Evolutionary conservation across 2,113 vertebrate genomes (phyloP), one percentile per base, ranked within the genome.

Genomic region (Ageneiosus marmoratus): DNA sequence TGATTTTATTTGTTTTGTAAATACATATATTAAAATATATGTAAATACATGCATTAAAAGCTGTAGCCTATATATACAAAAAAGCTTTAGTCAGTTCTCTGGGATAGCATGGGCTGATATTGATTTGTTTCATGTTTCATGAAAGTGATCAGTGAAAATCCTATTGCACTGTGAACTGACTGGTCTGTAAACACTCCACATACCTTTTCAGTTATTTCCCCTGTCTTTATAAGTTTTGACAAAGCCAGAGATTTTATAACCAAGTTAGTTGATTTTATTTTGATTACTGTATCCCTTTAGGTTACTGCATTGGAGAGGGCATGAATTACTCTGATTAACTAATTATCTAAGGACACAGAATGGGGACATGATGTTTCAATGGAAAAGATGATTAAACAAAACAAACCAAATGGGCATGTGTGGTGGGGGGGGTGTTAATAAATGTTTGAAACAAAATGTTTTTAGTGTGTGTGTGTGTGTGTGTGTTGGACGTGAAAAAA

Each of bases 1-100:
- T 93, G 90, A 90, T 91, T 92, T 91, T 94, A 93, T 93, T 94
- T 94, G 90, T 91, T 90, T 89, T 93, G 92, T 94, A 85, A 77
- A 88, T 87, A 75, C 48, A 44, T 69, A 88, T 92, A 92, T 92
- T 53, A 56, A 92, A 87, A 88, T 83, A 77, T 88, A 84, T 81
- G 85, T 62, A 51, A 50, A 74, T 75, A 53, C 70, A 74, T 74
- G 27, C 70, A 74, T 74, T 53, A 34, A 55, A 75, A 55, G 48
- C 18, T 55, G 48, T 75, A 53, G 29, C 18, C 55, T 79, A 41
- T 41, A 41, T 41, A 41, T n/a, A n/a, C n/a, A 41, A 41, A 41
- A 41, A 41, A 41, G 37, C 5, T 41, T 41, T 41, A 41, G 37
- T 41, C 37, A 41, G 80, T 89, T 80, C 62, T 84, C 86, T 75